These are phyloP conservation scores for Latrodectus geometricus DNA, from an alignment of 1,140 invertebrate genomes.

Conservation along the genomic window DNA sequence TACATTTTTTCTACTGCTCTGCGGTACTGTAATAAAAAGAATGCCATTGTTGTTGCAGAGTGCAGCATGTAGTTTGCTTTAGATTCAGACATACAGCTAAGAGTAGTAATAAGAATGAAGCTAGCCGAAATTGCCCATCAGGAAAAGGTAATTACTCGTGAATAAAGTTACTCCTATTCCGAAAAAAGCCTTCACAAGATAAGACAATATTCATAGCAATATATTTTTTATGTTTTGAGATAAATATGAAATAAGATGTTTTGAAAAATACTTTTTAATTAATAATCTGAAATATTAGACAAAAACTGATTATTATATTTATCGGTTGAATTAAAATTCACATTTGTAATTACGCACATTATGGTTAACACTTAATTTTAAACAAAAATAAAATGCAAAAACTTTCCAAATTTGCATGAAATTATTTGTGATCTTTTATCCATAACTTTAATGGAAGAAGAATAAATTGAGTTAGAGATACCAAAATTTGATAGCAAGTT, in stretches of 20 bases:
- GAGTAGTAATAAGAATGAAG: slow-evolving; percentile 31
- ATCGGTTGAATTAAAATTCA: too few species aligned
- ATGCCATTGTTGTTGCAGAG: slow-evolving; percentile 20
- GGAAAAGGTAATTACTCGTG: slow-evolving; percentile 39
- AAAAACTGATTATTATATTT: too few species aligned
- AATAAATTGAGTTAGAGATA: too few species aligned
- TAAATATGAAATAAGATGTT: not conserved
- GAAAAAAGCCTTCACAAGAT: not conserved
- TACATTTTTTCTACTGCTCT: not conserved
- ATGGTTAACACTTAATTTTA: too few species aligned
- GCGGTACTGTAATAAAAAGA: slow-evolving; percentile 20
- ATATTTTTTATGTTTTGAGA: not conserved
- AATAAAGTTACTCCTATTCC: slow-evolving; percentile 20
- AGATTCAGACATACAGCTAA: slow-evolving; percentile 37
- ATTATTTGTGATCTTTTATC: too few species aligned
- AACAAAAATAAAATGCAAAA: too few species aligned
- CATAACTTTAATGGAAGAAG: too few species aligned
- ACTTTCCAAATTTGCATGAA: too few species aligned
- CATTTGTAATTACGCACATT: too few species aligned
- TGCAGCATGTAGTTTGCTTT: not conserved
- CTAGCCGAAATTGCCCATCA: slow-evolving; percentile 41
- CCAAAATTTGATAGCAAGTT: too few species aligned
- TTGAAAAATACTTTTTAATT: too few species aligned
- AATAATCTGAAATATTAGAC: too few species aligned
- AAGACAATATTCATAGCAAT: slow-evolving; percentile 21